Evolutionary conservation across 2,888 invertebrate genomes (phyloP).

Genomic region (Melanophora roralis): DNA sequence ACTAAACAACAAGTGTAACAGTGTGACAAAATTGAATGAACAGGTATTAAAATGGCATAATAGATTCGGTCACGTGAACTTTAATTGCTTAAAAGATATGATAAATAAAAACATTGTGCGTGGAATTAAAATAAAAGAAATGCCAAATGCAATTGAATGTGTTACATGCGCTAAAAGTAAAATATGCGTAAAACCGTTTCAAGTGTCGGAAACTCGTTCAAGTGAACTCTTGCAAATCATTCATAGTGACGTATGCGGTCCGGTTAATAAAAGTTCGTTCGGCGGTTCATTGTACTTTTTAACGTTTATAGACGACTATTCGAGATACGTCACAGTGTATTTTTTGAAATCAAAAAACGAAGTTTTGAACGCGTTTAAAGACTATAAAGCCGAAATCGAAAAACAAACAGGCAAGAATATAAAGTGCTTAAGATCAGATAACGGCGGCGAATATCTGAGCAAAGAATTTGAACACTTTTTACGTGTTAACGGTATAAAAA

Average conservation of each 20-base stretch:
- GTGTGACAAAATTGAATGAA: background rate
- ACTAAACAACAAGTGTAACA: constrained; percentile 12
- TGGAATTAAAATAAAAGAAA: constrained; percentile 18
- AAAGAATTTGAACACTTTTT: constrained; percentile 45
- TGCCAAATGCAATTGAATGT: constrained; percentile 13
- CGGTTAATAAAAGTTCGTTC: constrained; percentile 18
- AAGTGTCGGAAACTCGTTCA: constrained; percentile 1
- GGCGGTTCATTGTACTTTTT: constrained; percentile 45
- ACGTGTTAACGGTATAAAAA: constrained; percentile 39
- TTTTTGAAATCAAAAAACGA: constrained; percentile 34
- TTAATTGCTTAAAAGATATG: constrained; percentile 28
- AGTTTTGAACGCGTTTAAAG: constrained; percentile 47
- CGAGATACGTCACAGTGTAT: constrained; percentile 34
- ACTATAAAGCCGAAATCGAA: constrained; percentile 53
- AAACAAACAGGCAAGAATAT: constrained; percentile 51
- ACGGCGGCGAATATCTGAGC: constrained; percentile 48
- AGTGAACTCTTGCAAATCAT: background rate
- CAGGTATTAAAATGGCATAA: constrained; percentile 37
- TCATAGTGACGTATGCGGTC: constrained; percentile 49
- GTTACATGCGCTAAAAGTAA: constrained; percentile 50
- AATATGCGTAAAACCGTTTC: constrained; percentile 30
- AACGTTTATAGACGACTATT: constrained; percentile 57
- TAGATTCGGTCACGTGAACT: constrained; percentile 33
- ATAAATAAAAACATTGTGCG: constrained; percentile 30
- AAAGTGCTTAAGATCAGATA: constrained; percentile 46